Evolutionary conservation across 2,888 invertebrate genomes (phyloP), one percentile per base, ranked within the genome.

Genomic region (Timandra comae): DNA sequence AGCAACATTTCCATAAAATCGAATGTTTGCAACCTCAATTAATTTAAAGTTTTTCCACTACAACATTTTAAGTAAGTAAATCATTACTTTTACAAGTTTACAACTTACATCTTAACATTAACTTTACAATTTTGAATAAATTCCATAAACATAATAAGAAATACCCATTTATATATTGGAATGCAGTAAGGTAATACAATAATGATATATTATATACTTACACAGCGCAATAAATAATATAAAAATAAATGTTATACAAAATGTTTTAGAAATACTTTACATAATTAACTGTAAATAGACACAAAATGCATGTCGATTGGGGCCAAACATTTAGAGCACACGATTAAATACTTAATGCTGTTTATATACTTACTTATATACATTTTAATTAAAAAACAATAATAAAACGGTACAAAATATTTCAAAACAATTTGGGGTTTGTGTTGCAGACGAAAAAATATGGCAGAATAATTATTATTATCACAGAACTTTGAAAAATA

Each of bases 1-100:
- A 53, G 58, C 60, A 76, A 74, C 74, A 75, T 48, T 63, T 73
- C 60, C 61, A 63, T 73, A 72, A 69, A 71, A 64, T 69, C 63
- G 61, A 53, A 53, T 22, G 43, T 41, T 49, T 42, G 42, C 48
- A 52, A 53, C 48, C 44, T 49, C 41, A 27, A 37, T 36, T 50
- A 30, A n/a, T n/a, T 31, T 10, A 28, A 38, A 23, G 29, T 10
- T 33, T 22, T 27, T 27, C 32, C 21, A 32, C 34, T 37, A 37
- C 30, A 45, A 34, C 33, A 38, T 45, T 38, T 16, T 26, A 26
- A 26, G 10, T 39, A 35, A 33, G 36, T 35, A 37, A 36, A 21
- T n/a, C 16, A 29, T 25, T 20, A 30, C 28, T 19, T 21, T 24
- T 10, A 9, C 10, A n/a, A n/a, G n/a, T n/a, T n/a, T n/a, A n/a